phyloP scores from a whole-genome alignment of 2,113 vertebrate genomes.

The Ctenodactylus gundi region DNA sequence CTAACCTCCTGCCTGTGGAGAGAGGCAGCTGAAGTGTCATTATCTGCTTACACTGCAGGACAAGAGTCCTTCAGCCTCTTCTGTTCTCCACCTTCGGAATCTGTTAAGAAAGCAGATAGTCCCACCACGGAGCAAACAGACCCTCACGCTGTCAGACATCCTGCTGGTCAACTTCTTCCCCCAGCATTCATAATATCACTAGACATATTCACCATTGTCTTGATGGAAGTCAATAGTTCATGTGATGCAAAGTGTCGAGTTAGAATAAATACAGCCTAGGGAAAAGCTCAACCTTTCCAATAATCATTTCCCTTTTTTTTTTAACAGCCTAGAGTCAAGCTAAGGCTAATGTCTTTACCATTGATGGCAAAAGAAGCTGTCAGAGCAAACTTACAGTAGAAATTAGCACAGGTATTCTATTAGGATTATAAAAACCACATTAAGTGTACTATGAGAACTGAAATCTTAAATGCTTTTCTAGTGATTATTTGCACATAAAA shows the following conservation, averaged over 20 bases:
- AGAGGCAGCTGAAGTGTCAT: conserved; percentile 46
- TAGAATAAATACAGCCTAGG: neutral
- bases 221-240: neutral
- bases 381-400: conserved; percentile 28
- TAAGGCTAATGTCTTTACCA: neutral
- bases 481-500: conserved; percentile 43
- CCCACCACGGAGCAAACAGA: neutral
- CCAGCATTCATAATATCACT: neutral
- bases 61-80: conserved; percentile 40
- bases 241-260: neutral
- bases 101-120: conserved; percentile 50
- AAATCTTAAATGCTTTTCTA: conserved; percentile 29
- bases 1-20: conserved; percentile 41
- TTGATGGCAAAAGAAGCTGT: neutral
- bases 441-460: conserved; percentile 27
- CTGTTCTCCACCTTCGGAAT: conserved; percentile 47
- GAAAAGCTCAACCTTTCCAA: neutral
- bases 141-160: neutral
- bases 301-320: neutral
- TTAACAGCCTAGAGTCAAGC: neutral
- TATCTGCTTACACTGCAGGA: conserved; percentile 16
- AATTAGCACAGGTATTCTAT: conserved; percentile 19
- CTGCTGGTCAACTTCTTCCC: conserved; percentile 33
- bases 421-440: neutral
- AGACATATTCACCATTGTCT: neutral